Conservation (phyloP, 2,888 invertebrate genomes). For the Conus canariensis region DNA sequence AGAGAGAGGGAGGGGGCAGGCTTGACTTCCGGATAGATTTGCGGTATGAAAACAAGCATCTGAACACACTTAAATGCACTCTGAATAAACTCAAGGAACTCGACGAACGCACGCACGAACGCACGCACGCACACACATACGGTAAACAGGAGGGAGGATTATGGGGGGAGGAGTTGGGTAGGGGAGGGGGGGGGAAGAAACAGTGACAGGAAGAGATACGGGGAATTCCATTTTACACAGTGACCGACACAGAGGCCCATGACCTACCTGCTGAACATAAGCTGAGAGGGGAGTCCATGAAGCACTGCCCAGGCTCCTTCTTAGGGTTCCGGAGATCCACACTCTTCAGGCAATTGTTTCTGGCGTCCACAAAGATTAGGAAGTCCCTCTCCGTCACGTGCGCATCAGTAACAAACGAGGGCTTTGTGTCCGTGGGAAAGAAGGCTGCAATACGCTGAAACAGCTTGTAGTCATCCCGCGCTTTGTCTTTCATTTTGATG, state of each 20-base stretch:
- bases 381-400: slow-evolving; percentile 28
- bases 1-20: too few relatives aligned
- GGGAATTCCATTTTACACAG: background rate
- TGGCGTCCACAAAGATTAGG: slow-evolving; percentile 27
- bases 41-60: too few relatives aligned
- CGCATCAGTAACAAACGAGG: slow-evolving; percentile 25
- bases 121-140: too few relatives aligned
- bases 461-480: background rate
- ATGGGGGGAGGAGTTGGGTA: too few relatives aligned
- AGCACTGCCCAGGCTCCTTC: background rate
- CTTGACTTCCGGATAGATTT: too few relatives aligned
- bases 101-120: too few relatives aligned
- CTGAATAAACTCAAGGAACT: too few relatives aligned
- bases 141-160: too few relatives aligned
- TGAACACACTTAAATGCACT: too few relatives aligned
- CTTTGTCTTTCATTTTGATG: too few relatives aligned
- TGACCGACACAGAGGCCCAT: background rate
- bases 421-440: slow-evolving; percentile 23
- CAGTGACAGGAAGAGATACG: too few relatives aligned
- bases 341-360: slow-evolving; percentile 36
- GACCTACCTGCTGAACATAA: slow-evolving; percentile 31
- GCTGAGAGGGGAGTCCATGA: background rate
- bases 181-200: too few relatives aligned
- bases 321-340: background rate
- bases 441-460: slow-evolving; percentile 20